Percentiles rank a stretch among this genome's conserved stretches.
Conservation (phyloP, 2,888 invertebrate genomes). For the Elegia similella region DNA sequence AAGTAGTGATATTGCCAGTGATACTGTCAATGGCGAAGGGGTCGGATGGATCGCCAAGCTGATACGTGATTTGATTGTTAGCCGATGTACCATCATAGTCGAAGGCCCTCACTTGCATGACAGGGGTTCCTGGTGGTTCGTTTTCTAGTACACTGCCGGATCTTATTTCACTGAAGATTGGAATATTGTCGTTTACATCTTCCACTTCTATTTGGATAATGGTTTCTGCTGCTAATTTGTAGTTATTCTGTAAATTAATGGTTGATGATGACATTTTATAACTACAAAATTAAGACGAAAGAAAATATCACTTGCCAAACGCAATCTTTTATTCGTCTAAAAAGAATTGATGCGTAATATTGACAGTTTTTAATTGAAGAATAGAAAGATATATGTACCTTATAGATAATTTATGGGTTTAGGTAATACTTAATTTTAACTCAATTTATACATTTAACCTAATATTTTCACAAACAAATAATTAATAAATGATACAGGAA, state of each 20-base stretch:
- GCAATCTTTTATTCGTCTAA: too few species aligned
- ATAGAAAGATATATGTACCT: too few species aligned
- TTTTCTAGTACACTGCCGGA: slow-evolving; percentile 93
- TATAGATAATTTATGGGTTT: too few species aligned
- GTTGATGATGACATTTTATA: background rate
- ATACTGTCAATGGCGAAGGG: slow-evolving; percentile 91
- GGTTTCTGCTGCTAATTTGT: slow-evolving; percentile 89
- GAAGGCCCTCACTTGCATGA: slow-evolving; percentile 93
- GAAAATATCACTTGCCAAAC: too few species aligned
- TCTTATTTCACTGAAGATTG: slow-evolving; percentile 90
- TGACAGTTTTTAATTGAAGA: too few species aligned
- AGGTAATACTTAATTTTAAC: too few species aligned
- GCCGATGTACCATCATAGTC: slow-evolving; percentile 92
- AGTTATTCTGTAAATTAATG: slow-evolving; percentile 84
- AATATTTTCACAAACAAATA: too few species aligned
- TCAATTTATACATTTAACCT: too few species aligned
- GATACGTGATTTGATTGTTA: slow-evolving; percentile 91
- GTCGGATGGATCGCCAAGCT: slow-evolving; percentile 85
- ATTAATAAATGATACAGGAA: too few species aligned
- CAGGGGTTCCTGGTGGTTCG: slow-evolving; percentile 90
- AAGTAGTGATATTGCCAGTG: slow-evolving; percentile 94
- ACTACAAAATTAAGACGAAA: too few species aligned
- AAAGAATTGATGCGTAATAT: too few species aligned
- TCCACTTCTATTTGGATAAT: slow-evolving; percentile 89
- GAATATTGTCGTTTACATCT: slow-evolving; percentile 96